Percentiles rank a stretch among this genome's conserved stretches.
phyloP scores from a whole-genome alignment of 2,113 vertebrate species.

The Lucifuga dentata region DNA sequence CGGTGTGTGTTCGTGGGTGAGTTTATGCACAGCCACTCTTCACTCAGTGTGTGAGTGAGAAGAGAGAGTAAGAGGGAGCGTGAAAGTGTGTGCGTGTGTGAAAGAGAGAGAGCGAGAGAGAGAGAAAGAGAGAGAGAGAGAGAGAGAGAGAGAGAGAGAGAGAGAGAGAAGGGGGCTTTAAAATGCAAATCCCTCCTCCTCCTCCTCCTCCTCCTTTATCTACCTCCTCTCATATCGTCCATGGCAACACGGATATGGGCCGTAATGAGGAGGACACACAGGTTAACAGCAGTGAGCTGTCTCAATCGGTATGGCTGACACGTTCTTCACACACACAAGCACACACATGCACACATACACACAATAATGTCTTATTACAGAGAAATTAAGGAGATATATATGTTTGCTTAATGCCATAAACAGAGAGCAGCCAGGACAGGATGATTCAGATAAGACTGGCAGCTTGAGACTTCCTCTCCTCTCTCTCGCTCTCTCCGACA shows the following conservation, averaged over 20 bases:
- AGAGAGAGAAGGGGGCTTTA: conserved; percentile 48
- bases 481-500: conserved; percentile 36
- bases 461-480: conserved; percentile 40
- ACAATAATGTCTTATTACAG: conserved; percentile 44
- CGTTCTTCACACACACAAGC: neutral
- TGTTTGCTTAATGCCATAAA: conserved; percentile 52
- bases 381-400: conserved; percentile 51
- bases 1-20: neutral
- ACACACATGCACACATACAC: conserved; percentile 14
- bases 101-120: conserved; percentile 17
- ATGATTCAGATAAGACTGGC: conserved; percentile 60
- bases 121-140: conserved; percentile 18
- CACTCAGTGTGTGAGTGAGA: conserved; percentile 42
- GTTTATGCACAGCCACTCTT: conserved; percentile 29
- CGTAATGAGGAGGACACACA: conserved; percentile 63
- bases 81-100: too few relatives aligned
- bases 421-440: conserved; percentile 43
- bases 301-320: conserved; percentile 56
- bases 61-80: conserved; percentile 29
- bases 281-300: conserved; percentile 56
- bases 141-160: conserved; percentile 29
- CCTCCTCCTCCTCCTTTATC: conserved; percentile 54
- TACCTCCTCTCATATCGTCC: conserved; percentile 56
- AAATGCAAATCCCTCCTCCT: conserved; percentile 69
- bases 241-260: conserved; percentile 64